Percentiles rank a stretch among this genome's conserved stretches.
Conservation (phyloP, 2,113 vertebrate species). For the Forbesichthys agassizii region DNA sequence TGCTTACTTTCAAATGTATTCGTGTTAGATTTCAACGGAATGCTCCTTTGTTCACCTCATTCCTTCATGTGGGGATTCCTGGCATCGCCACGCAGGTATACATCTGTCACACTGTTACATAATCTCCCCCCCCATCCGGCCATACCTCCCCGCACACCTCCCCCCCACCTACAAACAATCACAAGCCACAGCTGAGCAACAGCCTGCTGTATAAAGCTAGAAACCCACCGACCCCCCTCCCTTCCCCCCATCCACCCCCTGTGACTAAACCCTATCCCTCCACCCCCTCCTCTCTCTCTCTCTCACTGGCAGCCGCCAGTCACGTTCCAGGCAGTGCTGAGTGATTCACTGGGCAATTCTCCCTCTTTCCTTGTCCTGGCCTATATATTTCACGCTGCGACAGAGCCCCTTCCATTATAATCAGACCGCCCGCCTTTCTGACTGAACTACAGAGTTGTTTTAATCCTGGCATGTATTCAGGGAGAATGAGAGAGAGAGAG, state of each 20-base stretch:
- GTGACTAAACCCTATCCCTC: not conserved
- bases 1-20: not conserved
- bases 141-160: conserved; percentile 14
- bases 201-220: conserved; percentile 51
- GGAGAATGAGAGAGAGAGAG: not conserved
- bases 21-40: not conserved
- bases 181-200: conserved; percentile 62
- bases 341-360: conserved; percentile 64
- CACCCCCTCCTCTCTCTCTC: not conserved
- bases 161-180: conserved; percentile 44
- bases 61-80: conserved; percentile 53
- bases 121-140: conserved; percentile 34
- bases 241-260: conserved; percentile 30
- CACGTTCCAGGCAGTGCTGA: conserved; percentile 59
- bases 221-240: conserved; percentile 7
- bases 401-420: conserved; percentile 52
- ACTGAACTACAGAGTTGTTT: conserved; percentile 46
- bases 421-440: conserved; percentile 50
- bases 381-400: conserved; percentile 56
- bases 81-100: conserved; percentile 50
- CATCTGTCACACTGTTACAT: conserved; percentile 63
- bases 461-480: conserved; percentile 44
- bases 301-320: conserved; percentile 44
- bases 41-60: conserved; percentile 24
- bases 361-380: conserved; percentile 56